Percentiles rank a stretch among this genome's conserved stretches.
Evolutionary conservation across 2,113 vertebrate species (phyloP).

Genomic region (Pluvianellus socialis): DNA sequence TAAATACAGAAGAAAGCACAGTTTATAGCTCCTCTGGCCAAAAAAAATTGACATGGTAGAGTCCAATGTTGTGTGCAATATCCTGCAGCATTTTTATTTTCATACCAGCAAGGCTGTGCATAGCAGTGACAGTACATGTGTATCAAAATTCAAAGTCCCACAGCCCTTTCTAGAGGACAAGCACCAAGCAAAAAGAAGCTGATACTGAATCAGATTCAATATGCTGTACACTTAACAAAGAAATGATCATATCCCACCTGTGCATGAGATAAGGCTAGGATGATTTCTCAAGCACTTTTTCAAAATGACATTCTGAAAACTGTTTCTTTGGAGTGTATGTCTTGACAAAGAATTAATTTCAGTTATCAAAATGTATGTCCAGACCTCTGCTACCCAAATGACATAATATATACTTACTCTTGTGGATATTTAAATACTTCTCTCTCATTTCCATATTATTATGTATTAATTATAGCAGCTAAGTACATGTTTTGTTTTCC

Average conservation of each 20-base stretch:
- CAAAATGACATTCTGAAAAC: not conserved
- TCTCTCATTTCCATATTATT: not conserved
- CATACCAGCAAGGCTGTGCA: not conserved
- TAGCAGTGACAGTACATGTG: accelerated
- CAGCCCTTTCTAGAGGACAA: not conserved
- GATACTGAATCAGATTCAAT: not conserved
- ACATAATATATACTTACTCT: not conserved
- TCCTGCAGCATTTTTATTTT: not conserved
- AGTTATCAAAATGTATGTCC: not conserved
- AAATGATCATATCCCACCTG: not conserved
- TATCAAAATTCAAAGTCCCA: not conserved
- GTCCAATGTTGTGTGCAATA: not conserved
- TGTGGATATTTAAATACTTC: not conserved
- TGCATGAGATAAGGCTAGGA: not conserved
- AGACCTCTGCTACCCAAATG: not conserved
- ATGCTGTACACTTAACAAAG: not conserved
- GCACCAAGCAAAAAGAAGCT: not conserved
- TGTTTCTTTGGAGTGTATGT: not conserved
- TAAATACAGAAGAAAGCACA: not conserved
- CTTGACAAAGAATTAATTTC: not conserved
- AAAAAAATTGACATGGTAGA: not conserved
- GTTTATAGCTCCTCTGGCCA: not conserved
- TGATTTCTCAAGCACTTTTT: not conserved
- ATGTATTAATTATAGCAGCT: not conserved
- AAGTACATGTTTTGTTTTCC: not conserved